Evolutionary conservation across 2,113 vertebrate genomes (phyloP), one percentile per base, ranked within the genome.

Genomic region (Trogon melanurus): DNA sequence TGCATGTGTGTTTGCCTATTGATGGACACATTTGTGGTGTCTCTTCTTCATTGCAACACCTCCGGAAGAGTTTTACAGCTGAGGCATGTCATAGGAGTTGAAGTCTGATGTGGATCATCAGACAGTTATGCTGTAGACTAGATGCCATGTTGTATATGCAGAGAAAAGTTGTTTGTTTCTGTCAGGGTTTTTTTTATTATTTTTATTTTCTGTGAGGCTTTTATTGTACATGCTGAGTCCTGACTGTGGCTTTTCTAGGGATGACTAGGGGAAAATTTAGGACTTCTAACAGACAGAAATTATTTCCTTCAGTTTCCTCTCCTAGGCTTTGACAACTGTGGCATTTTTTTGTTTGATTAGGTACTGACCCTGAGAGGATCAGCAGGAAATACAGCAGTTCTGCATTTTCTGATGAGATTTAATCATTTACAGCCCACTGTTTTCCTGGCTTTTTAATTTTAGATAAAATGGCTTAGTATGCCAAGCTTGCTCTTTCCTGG

Each of bases 61-160:
- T 86, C 93, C 96, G 91, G 57, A 93, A 79, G 44, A 88, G 81
- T 92, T 95, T 96, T 95, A 93, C 91, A 93, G 81, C 74, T 66
- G 64, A 94, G 60, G 61, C 79, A 80, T 95, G 71, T 93, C 91
- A 62, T 47, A 90, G 92, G 70, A 96, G 82, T 85, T 91, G 92
- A 95, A 93, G 25, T 85, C 72, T 96, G 93, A 78, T 3, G 26
- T 41, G 38, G 66, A 83, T 96, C 88, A 94, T 80, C 69, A 95
- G 90, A 64, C 56, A 78, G 66, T 85, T 92, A 57, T 92, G 78
- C 38, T 74, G n/a, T 17, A 54, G 62, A 41, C 30, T 72, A 94
- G 92, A 67, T 91, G 76, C 69, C 74, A 60, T 13, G 3, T n/a
- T 74, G 25, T 81, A 20, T 84, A 15, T 10, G 60, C 84, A 88